Evolutionary conservation across 2,888 invertebrate species (phyloP).

Genomic region (Coecobrya sp.): DNA sequence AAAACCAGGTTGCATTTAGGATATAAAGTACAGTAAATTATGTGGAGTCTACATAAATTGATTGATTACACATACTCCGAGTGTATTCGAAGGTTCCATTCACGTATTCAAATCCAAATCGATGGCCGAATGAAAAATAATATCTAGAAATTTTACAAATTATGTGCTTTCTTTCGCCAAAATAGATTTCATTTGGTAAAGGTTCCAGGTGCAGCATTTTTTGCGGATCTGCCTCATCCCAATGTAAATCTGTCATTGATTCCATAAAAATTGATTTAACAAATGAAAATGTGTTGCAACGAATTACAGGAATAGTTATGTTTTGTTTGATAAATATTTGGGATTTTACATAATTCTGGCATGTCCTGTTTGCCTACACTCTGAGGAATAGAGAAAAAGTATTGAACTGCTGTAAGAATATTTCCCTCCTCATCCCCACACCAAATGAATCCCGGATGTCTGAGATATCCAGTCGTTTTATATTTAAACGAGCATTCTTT

Average conservation of each 20-base stretch:
- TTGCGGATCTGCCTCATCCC: slow-evolving; percentile 75
- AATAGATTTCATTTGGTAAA: neutral
- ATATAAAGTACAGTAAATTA: neutral
- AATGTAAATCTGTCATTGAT: slow-evolving; percentile 81
- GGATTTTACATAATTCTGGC: slow-evolving; percentile 70
- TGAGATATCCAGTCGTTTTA: neutral
- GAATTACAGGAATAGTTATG: too few relatives aligned
- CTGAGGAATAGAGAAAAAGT: slow-evolving; percentile 73
- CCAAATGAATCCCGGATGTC: slow-evolving; percentile 68
- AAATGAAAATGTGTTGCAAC: too few relatives aligned
- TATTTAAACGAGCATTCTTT: slow-evolving; percentile 40
- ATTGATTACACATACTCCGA: neutral
- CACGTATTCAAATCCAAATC: slow-evolving; percentile 63
- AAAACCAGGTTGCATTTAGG: too few relatives aligned
- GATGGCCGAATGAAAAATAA: slow-evolving; percentile 80
- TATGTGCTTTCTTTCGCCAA: slow-evolving; percentile 39
- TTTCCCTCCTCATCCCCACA: slow-evolving; percentile 55
- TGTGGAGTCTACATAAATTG: neutral
- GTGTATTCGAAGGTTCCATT: slow-evolving; percentile 62
- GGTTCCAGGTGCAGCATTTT: slow-evolving; percentile 78
- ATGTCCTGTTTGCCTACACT: neutral
- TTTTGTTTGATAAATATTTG: neutral
- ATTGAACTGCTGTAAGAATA: slow-evolving; percentile 64
- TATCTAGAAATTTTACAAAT: slow-evolving; percentile 76
- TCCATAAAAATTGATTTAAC: neutral